phyloP scores from a whole-genome alignment of 2,888 invertebrate genomes.

The Masnerella sp. region DNA sequence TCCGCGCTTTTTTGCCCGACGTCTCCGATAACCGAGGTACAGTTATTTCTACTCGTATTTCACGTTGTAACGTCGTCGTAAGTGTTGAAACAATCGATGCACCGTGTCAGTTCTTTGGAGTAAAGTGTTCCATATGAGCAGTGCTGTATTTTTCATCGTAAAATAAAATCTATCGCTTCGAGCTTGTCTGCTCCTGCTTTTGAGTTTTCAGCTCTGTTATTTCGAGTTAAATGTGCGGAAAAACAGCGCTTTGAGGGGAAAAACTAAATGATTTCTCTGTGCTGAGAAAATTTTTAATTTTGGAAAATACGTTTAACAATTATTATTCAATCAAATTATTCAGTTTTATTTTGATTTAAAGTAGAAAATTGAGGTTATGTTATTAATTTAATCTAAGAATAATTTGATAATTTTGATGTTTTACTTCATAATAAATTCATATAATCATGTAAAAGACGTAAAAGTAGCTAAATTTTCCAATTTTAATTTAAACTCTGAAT shows the following conservation, averaged over 20 bases:
- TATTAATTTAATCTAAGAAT: too few species aligned
- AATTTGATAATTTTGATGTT: too few species aligned
- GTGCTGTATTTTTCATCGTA: constrained; percentile 18
- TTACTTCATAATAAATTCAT: too few species aligned
- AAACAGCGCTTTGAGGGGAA: neutral
- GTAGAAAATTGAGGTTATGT: too few species aligned
- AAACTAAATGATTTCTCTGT: too few species aligned
- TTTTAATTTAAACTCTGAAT: too few species aligned
- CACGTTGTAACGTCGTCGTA: constrained; percentile 8
- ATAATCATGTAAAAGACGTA: too few species aligned
- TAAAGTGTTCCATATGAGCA: constrained; percentile 11
- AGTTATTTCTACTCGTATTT: constrained; percentile 17
- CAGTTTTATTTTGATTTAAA: too few species aligned
- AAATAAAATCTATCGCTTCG: constrained; percentile 20
- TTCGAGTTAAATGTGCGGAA: neutral
- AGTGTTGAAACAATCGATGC: constrained; percentile 28
- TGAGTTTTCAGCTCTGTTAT: neutral
- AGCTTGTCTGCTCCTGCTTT: neutral
- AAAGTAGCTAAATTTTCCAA: too few species aligned
- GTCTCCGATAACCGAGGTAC: constrained; percentile 6
- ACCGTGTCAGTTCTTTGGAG: constrained; percentile 11
- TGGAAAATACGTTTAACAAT: too few species aligned
- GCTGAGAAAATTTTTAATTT: too few species aligned
- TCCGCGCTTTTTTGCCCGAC: neutral
- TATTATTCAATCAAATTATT: too few species aligned